These are phyloP conservation scores for Ictidomys tridecemlineatus DNA, from an alignment of 2,113 vertebrate genomes.

Conservation along the genomic window DNA sequence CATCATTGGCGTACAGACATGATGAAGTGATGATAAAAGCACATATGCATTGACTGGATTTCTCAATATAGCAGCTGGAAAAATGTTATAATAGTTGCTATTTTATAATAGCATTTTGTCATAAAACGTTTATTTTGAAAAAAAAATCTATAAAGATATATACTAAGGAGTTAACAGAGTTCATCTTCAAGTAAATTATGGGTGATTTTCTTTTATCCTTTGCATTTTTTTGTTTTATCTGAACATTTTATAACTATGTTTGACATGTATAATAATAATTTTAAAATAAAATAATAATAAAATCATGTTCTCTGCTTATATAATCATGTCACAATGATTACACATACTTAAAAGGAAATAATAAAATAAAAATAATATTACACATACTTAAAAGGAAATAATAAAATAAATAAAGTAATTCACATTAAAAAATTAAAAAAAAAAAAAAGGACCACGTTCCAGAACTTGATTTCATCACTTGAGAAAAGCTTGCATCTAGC, in stretches of 20 bases:
- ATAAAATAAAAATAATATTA: no score
- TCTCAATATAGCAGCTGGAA: neutral
- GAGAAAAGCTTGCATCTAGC: neutral
- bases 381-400: no score
- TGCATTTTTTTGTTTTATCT: neutral
- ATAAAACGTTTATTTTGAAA: neutral
- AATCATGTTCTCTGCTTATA: no score
- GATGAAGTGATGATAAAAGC: neutral
- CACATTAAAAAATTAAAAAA: neutral
- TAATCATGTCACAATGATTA: no score
- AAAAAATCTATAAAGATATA: neutral
- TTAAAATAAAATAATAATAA: neutral
- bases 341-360: no score
- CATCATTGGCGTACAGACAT: neutral
- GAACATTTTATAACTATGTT: neutral
- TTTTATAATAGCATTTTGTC: neutral
- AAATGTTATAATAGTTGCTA: neutral
- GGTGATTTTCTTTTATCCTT: neutral
- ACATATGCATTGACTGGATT: neutral
- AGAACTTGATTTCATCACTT: neutral
- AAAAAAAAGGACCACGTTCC: neutral
- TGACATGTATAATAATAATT: slow-evolving; percentile 15
- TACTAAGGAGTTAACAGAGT: neutral
- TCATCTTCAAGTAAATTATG: neutral
- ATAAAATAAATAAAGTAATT: neutral